Conservation (phyloP, 2,888 invertebrate genomes). For the Pecten maximus region DNA sequence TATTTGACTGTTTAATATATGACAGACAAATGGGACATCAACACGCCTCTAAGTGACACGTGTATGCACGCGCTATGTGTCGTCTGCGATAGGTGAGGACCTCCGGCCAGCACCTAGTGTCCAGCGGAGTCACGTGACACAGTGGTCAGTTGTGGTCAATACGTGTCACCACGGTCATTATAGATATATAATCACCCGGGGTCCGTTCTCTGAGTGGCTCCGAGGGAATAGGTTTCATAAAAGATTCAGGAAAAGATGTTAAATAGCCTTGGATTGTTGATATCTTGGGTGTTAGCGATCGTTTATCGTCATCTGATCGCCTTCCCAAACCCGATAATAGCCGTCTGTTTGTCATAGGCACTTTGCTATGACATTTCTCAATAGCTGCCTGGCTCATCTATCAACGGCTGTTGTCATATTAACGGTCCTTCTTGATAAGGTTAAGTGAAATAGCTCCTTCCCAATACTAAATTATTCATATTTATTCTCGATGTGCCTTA, state of each 20-base stretch:
- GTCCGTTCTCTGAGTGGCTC: constrained; percentile 37
- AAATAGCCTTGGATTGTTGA: constrained; percentile 41
- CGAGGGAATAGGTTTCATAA: constrained; percentile 47
- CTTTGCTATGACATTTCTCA: constrained; percentile 40
- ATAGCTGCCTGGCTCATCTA: constrained; percentile 13
- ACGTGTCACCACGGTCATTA: constrained; percentile 35
- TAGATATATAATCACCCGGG: constrained; percentile 47
- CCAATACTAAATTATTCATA: constrained; percentile 39
- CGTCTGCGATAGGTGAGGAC: background rate
- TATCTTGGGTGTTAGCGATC: constrained; percentile 43
- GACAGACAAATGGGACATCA: background rate
- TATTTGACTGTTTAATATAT: constrained; percentile 15
- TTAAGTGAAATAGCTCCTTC: constrained; percentile 48
- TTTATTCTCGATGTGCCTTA: constrained; percentile 10
- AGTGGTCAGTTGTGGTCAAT: constrained; percentile 30
- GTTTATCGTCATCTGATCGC: constrained; percentile 33
- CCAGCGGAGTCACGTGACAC: background rate
- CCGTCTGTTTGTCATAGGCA: constrained; percentile 32
- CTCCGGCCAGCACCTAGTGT: background rate
- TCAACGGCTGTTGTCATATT: constrained; percentile 33
- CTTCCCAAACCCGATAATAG: constrained; percentile 25
- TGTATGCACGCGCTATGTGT: background rate
- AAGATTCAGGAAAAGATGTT: constrained; percentile 49
- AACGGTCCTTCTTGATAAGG: constrained; percentile 33
- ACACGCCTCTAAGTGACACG: background rate